Evolutionary conservation across 2,888 invertebrate species (phyloP), one percentile per base, ranked within the genome.

Genomic region (Theretra japonica): DNA sequence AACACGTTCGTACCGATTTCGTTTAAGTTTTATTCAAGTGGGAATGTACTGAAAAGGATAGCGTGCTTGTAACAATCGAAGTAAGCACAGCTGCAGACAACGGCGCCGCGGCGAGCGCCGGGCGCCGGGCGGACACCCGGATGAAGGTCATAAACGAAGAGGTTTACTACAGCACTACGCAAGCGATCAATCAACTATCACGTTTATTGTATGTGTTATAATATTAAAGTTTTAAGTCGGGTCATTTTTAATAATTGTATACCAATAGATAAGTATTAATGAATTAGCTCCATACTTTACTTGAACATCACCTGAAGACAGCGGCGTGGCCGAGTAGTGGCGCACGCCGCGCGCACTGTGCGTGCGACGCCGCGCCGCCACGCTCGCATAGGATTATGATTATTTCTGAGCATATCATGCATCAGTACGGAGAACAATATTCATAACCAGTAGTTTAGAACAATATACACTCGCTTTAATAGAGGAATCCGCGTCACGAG

Each of bases 231-330:
- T 30, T 70, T 71, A 77, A 77, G 50, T 56, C 28, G 53, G 33
- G 81, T 79, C 80, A 80, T 83, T 85, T 86, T 86, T 85, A 65
- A 65, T 86, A 77, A 86, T 83, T 83, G 83, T 85, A 83, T 85
- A 85, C 83, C 86, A 82, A 84, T 84, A 85, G 83, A 78, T 78
- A 70, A 60, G 50, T 60, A 70, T 62, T 28, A 30, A 62, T 41
- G 30, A 70, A 48, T 75, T 74, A 76, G 70, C 57, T 70, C 59
- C 59, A 60, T 60, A 60, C 41, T 65, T 65, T 48, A 65, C 1
- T 65, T 65, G 23, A 65, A 48, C 23, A 65, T 23, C 23, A 65
- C 0, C 41, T 17, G 15, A 65, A 23, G 41, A 48, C 41, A 15
- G 11, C 33, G 15, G 21, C 62, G 41, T 48, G 53, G 17, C 53